A percentile compares a stretch with the other conserved stretches of the same genome.
Evolutionary conservation across 2,888 invertebrate species (phyloP).

Genomic region (Brachynemurus nebulosus): DNA sequence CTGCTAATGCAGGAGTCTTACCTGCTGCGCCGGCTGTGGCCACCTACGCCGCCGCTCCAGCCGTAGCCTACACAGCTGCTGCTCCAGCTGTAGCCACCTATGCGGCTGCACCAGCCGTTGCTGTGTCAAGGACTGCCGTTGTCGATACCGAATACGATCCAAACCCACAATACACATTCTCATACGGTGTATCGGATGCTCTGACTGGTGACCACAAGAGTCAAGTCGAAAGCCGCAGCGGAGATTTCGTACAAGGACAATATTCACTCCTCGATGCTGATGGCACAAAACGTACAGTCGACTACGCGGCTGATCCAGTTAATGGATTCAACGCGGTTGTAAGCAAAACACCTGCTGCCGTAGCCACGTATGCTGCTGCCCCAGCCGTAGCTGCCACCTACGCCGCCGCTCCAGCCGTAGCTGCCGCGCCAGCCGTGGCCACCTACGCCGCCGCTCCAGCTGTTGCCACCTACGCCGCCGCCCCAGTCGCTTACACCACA

Average conservation of each 20-base stretch:
- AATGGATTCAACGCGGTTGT: constrained; percentile 37
- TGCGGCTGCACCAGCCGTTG: constrained; percentile 12
- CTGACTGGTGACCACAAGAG: constrained; percentile 35
- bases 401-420: constrained; percentile 7
- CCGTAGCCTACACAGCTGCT: not conserved
- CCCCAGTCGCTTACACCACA: constrained; percentile 5
- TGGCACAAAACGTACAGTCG: constrained; percentile 33
- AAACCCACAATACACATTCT: constrained; percentile 35
- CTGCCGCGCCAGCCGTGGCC: constrained; percentile 8
- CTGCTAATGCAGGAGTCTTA: constrained; percentile 19
- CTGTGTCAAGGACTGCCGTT: constrained; percentile 22
- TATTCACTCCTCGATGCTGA: constrained; percentile 35
- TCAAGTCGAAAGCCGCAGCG: constrained; percentile 33
- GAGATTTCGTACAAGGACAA: constrained; percentile 34
- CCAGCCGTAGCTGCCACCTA: constrained; percentile 10
- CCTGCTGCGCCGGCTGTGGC: constrained; percentile 3
- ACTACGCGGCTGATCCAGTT: constrained; percentile 35
- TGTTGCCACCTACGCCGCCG: constrained; percentile 15
- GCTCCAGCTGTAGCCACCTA: not conserved
- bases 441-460: constrained; percentile 21
- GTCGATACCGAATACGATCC: constrained; percentile 29
- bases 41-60: constrained; percentile 7
- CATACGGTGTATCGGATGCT: constrained; percentile 34
- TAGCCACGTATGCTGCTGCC: constrained; percentile 25
- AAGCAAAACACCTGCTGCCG: constrained; percentile 21